A percentile compares a stretch with the other conserved stretches of the same genome.
These are phyloP conservation scores for Esox masquinongy DNA, from an alignment of 2,797 vertebrate species.

Conservation along the genomic window DNA sequence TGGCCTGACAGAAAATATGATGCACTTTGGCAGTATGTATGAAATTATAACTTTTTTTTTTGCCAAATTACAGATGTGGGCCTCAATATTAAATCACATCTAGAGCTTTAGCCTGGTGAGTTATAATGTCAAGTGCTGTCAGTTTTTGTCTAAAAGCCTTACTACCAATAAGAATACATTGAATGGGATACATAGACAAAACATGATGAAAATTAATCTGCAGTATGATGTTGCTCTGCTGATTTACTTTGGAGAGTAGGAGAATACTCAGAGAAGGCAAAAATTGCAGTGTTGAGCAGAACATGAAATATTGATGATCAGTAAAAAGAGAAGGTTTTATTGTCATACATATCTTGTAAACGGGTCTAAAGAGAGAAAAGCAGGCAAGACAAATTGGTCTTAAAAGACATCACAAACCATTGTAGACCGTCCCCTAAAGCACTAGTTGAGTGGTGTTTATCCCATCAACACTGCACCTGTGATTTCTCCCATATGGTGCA, in stretches of 20 bases:
- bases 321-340: not conserved
- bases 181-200: not conserved
- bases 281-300: not conserved
- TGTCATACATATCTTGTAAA: constrained; percentile 28
- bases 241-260: not conserved
- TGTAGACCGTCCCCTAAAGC: constrained; percentile 65
- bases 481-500: constrained; percentile 74
- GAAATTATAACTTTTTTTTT: no score
- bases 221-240: not conserved
- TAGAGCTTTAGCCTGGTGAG: no score
- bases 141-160: no score
- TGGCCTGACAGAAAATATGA: no score
- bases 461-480: constrained; percentile 71
- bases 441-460: constrained; percentile 69
- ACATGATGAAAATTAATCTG: no score
- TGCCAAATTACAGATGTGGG: no score
- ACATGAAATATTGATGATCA: not conserved
- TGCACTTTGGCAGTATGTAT: no score
- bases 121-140: no score
- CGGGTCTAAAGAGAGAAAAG: constrained; percentile 38
- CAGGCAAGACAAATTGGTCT: constrained; percentile 67
- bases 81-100: no score
- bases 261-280: not conserved
- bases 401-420: constrained; percentile 62
- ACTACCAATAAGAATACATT: not conserved